Evolutionary conservation across 37 sponge, comb jelly and placozoan species (phyloP), one percentile per base, ranked within the genome.

Genomic region (Tethya wilhelma): DNA sequence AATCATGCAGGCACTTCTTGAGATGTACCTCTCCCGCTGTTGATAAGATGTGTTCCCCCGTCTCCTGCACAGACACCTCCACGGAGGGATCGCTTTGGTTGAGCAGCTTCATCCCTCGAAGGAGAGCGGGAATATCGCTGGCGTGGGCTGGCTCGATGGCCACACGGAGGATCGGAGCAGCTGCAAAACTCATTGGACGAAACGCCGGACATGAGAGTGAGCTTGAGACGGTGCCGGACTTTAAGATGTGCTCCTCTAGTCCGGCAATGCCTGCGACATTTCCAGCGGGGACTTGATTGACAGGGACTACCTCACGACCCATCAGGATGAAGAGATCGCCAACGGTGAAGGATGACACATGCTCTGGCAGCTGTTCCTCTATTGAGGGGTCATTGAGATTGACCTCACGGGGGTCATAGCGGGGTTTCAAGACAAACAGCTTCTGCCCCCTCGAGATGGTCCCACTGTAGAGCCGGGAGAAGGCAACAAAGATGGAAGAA

Each of bases 11-110:
- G 66, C 99, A 98, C 30, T 90, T 87, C 66, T 94, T 77, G 37
- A 98, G 77, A 63, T 98, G 99, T 14, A 98, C 99, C 80, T 98
- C 99, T 30, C 99, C 99, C 0, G 96, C 90, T 8, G 95, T 85
- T 23, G 82, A 66, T 0, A 98, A 77, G 1, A 98, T 76, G 57
- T 89, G 87, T 56, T 98, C 99, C 9, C 99, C 99, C 1, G 96
- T 89, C 43, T 86, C 94, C 60, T 91, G 87, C 4, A 96, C 78
- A 8, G 65, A 75, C 20, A 88, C 69, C 65, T 94, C 86, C 20
- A 98, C 96, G 64, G 94, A 89, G 7, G 99, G 93, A 64, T 98
- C 99, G 20, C 95, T 90, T 60, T 94, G 93, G 65, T 94, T 91
- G 56, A 98, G 89, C 38, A 96, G 80, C 71, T 84, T 81, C 84